Evolutionary conservation across 2,888 invertebrate species (phyloP).

Genomic region (Lamellibrachia columna): DNA sequence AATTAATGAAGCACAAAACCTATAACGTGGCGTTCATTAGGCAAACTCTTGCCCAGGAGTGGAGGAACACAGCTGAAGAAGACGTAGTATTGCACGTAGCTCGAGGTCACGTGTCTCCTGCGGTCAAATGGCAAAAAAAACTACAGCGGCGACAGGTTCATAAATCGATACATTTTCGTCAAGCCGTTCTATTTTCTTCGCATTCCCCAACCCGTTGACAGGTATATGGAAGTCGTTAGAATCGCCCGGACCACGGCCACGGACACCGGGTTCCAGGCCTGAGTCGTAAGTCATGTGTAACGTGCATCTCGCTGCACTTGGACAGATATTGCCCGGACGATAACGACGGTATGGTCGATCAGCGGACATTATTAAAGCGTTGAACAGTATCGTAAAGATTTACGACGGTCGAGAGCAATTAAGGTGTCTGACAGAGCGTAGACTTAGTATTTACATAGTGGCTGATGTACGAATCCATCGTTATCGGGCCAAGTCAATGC

Average conservation of each 20-base stretch:
- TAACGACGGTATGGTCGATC: neutral
- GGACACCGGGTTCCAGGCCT: neutral
- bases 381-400: constrained; percentile 10
- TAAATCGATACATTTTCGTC: neutral
- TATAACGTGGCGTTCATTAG: neutral
- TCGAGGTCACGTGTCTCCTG: neutral
- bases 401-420: neutral
- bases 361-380: constrained; percentile 6
- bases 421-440: neutral
- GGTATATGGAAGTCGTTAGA: neutral
- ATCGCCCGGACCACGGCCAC: neutral
- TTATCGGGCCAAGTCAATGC: neutral
- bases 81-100: too few relatives aligned
- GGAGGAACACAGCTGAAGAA: neutral
- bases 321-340: neutral
- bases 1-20: neutral
- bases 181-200: neutral
- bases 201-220: neutral
- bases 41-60: neutral
- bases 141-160: neutral
- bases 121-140: neutral
- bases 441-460: neutral
- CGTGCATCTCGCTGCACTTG: neutral
- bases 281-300: neutral
- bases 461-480: neutral